Evolutionary conservation across 2,797 vertebrate species (phyloP), one percentile per base, ranked within the genome.

Genomic region (Sitta carolinensis): DNA sequence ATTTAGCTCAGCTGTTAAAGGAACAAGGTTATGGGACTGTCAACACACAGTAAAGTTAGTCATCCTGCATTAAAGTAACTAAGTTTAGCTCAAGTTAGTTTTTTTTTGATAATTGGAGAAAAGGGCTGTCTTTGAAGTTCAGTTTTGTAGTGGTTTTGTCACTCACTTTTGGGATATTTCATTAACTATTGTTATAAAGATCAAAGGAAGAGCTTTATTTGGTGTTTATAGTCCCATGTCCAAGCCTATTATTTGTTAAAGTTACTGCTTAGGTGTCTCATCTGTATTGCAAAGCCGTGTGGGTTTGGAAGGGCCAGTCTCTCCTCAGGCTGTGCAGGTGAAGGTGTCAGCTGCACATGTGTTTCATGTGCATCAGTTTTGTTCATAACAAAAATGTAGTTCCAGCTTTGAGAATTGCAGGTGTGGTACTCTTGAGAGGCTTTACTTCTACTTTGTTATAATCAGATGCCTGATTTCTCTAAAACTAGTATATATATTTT

Each of bases 121-220:
- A 74, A 90, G n/a, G 30, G 8, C 68, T 66, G 1, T 68, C 76
- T 93, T 94, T 95, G 84, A 94, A 90, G 57, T 89, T 68, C 34
- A 30, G 18, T 77, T 95, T 89, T 93, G 34, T 84, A 70, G 38
- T 61, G 47, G 68, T 94, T 91, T 85, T 87, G 50, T 85, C n/a
- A 48, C 66, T 81, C 18, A 10, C 13, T 91, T 91, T 62, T 34
- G 55, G 29, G 67, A 69, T 68, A n/a, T 87, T 86, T 82, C n/a
- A 55, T 90, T 69, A 79, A 57, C 32, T 72, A 17, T 50, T 89
- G 81, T 84, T 84, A 12, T 23, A 26, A 81, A 90, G 51, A 92
- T 90, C 89, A 94, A 89, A 95, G 70, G 30, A 32, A 82, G 30
- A 76, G 16, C 40, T 84, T 89, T 88, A 89, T 84, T 79, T 84